Evolutionary conservation across 2,888 invertebrate genomes (phyloP), one percentile per base, ranked within the genome.

Genomic region (Aproaerema taeniolella): DNA sequence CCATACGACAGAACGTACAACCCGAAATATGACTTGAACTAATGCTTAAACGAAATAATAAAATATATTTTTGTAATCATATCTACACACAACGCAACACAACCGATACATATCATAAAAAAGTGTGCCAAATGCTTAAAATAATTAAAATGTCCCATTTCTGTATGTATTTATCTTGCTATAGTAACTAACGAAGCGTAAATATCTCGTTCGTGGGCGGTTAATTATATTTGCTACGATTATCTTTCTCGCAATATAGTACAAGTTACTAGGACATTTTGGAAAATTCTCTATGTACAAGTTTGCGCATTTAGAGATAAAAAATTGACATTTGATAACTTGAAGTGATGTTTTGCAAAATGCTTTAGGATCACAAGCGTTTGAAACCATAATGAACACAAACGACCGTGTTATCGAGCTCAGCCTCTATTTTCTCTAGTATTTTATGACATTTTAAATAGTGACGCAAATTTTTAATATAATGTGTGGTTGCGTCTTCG

Each of bases 51-150:
- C 20, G 8, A 6, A 8, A 20, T 26, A 37, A 43, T 43, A 45
- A 30, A 40, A 39, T 31, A 49, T 41, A 61, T 67, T 63, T 64
- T 66, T 67, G 66, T 67, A 52, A 64, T 59, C 49, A 47, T 52
- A 49, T 52, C 41, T 54, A 53, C 39, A 36, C 45, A 41, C 53
- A 42, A 47, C 42, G 53, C 53, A 55, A 37, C 45, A 52, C 38
- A 49, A 50, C 47, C 50, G 44, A 67, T 59, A 74, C 74, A 76
- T 76, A 78, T 75, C 75, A 74, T 55, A 58, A 58, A 67, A n/a
- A 55, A 55, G 59, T 75, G 80, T 80, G 80, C 80, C 80, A 79
- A 80, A 75, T 64, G 50, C 58, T 55, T 15, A 53, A 55, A 38
- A 36, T 53, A 50, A 52, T 49, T 57, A 56, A 64, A 62, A 43